Percentiles rank a stretch among this genome's conserved stretches.
phyloP scores from a whole-genome alignment of 2,797 vertebrate genomes.

The Morus bassanus region DNA sequence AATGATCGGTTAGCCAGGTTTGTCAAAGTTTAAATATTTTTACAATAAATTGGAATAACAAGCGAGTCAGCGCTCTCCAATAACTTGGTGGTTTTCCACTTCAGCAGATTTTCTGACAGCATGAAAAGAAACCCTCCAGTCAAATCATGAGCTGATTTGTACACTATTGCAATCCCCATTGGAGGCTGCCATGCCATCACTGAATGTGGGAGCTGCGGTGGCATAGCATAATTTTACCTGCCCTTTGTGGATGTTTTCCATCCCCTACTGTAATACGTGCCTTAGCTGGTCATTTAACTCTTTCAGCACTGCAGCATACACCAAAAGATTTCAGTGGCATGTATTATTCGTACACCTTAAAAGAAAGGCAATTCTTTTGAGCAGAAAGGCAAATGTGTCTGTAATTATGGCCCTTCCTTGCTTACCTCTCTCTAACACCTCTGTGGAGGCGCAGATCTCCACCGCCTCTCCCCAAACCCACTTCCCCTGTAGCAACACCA shows the following conservation, averaged over 20 bases:
- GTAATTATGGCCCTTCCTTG: fast-evolving
- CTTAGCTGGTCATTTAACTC: background rate
- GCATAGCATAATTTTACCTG: background rate
- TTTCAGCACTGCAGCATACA: background rate
- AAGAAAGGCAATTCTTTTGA: background rate
- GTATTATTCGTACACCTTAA: background rate
- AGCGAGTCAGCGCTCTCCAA: background rate
- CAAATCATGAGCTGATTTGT: background rate
- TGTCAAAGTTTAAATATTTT: background rate
- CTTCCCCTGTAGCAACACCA: background rate
- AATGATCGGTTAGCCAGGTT: background rate
- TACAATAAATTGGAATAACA: background rate
- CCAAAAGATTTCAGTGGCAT: background rate
- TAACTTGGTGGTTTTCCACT: background rate
- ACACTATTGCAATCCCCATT: fast-evolving
- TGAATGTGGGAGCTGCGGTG: background rate
- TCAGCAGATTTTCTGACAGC: conserved; percentile 6
- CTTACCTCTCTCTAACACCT: background rate
- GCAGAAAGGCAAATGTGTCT: background rate
- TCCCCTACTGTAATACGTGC: background rate
- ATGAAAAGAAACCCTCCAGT: background rate
- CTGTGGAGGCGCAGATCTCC: background rate
- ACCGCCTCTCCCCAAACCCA: background rate
- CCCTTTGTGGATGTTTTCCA: background rate
- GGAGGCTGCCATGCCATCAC: background rate